Evolutionary conservation across 2,888 invertebrate species (phyloP).

Genomic region (Hirtodrosophila confusa): DNA sequence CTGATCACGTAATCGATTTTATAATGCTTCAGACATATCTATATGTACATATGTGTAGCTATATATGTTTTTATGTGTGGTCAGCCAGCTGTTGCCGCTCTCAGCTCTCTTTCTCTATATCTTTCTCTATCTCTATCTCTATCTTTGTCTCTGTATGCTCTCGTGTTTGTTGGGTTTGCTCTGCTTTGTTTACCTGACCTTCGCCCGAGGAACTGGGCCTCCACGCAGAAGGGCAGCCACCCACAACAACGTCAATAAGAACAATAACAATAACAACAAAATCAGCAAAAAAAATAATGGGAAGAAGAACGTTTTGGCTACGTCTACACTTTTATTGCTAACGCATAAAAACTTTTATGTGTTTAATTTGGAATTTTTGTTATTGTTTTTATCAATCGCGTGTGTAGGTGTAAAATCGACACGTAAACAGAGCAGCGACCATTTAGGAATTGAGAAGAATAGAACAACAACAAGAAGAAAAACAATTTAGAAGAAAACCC

Average conservation of each 20-base stretch:
- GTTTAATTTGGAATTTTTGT: slow-evolving; percentile 80
- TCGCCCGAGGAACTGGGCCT: slow-evolving; percentile 57
- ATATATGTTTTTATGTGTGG: slow-evolving; percentile 28
- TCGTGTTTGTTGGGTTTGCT: slow-evolving; percentile 1
- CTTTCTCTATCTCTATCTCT: slow-evolving; percentile 1
- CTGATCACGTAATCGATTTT: slow-evolving; percentile 78
- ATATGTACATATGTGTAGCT: slow-evolving; percentile 1
- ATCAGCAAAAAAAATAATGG: slow-evolving; percentile 20
- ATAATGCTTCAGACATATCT: slow-evolving; percentile 56
- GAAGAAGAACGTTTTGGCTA: slow-evolving; percentile 38
- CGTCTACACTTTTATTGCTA: slow-evolving; percentile 77
- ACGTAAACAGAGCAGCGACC: slow-evolving; percentile 57
- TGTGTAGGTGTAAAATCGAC: slow-evolving; percentile 66
- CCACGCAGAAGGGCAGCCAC: slow-evolving; percentile 55
- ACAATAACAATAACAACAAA: slow-evolving; percentile 14
- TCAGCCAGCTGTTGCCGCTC: slow-evolving; percentile 60
- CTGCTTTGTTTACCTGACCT: slow-evolving; percentile 75
- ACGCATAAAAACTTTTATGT: slow-evolving; percentile 79
- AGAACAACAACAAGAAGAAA: slow-evolving; percentile 1
- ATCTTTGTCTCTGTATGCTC: not conserved
- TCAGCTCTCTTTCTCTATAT: slow-evolving; percentile 5
- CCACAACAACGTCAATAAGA: slow-evolving; percentile 21
- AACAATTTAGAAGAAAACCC: slow-evolving; percentile 15
- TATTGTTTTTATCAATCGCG: slow-evolving; percentile 78
- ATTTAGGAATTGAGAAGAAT: slow-evolving; percentile 53